Percentiles rank a stretch among this genome's conserved stretches.
Evolutionary conservation across 2,113 vertebrate species (phyloP).

Genomic region (Ardeotis arabs): DNA sequence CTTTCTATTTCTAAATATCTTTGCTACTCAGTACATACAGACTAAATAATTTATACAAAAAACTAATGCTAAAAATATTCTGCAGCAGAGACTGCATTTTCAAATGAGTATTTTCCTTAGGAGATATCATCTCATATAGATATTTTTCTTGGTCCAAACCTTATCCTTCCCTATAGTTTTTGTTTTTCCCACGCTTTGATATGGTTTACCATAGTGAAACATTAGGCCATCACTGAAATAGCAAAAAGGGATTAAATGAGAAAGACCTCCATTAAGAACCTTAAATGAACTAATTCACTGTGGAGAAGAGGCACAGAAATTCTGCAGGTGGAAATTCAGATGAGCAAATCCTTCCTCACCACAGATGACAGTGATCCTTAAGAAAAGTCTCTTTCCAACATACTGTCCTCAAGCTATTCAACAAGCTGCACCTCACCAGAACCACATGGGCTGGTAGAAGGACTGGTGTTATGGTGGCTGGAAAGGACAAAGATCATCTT

Average conservation of each 20-base stretch:
- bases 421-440: not conserved
- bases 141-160: not conserved
- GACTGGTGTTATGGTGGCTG: not conserved
- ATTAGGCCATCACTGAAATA: not conserved
- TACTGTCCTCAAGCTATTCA: not conserved
- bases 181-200: not conserved
- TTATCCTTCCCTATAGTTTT: not conserved
- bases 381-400: not conserved
- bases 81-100: not conserved
- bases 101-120: not conserved
- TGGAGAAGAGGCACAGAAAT: not conserved
- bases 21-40: not conserved
- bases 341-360: not conserved
- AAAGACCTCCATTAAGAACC: not conserved
- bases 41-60: not conserved
- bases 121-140: not conserved
- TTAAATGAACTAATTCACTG: not conserved
- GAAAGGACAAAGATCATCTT: accelerated
- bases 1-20: not conserved
- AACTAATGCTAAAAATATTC: not conserved
- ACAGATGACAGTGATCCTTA: not conserved
- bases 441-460: not conserved
- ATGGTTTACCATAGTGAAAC: not conserved
- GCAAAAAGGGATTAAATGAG: not conserved
- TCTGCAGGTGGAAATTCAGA: not conserved